phyloP scores from a whole-genome alignment of 2,113 vertebrate species.

The Mus spicilegus region DNA sequence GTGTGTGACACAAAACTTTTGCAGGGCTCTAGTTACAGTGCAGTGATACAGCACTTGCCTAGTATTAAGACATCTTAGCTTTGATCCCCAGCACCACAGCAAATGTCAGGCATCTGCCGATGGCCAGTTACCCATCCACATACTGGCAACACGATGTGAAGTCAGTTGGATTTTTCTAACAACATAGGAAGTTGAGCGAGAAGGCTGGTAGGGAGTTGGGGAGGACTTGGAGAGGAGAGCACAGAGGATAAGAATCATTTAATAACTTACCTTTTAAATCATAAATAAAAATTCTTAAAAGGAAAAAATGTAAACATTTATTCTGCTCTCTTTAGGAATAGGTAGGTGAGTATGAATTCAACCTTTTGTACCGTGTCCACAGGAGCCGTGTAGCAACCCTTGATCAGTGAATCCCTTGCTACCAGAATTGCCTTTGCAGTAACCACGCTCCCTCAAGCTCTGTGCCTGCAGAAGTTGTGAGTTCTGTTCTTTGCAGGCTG shows the following conservation, averaged over 20 bases:
- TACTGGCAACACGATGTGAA: neutral
- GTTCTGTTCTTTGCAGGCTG: constrained; percentile 9
- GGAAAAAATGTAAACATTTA: neutral
- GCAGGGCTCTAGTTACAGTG: neutral
- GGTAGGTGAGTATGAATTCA: neutral
- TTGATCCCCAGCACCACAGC: neutral
- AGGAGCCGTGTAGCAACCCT: neutral
- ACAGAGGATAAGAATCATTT: neutral
- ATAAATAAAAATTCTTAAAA: neutral
- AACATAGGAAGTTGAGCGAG: neutral
- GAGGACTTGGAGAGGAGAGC: neutral
- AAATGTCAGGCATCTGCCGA: neutral
- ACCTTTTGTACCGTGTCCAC: constrained; percentile 31
- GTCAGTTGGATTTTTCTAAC: neutral
- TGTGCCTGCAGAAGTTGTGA: neutral
- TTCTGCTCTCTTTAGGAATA: constrained; percentile 37
- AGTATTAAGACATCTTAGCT: neutral
- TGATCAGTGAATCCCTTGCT: constrained; percentile 4
- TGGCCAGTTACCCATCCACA: neutral
- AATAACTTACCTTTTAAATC: neutral
- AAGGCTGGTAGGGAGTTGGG: neutral
- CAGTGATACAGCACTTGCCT: no score
- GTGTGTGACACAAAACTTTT: constrained; percentile 6
- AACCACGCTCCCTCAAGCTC: neutral
- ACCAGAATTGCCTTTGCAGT: constrained; percentile 21